Percentiles rank a stretch among this genome's conserved stretches.
Conservation (phyloP, 2,113 vertebrate species). For the Centrocercus urophasianus region DNA sequence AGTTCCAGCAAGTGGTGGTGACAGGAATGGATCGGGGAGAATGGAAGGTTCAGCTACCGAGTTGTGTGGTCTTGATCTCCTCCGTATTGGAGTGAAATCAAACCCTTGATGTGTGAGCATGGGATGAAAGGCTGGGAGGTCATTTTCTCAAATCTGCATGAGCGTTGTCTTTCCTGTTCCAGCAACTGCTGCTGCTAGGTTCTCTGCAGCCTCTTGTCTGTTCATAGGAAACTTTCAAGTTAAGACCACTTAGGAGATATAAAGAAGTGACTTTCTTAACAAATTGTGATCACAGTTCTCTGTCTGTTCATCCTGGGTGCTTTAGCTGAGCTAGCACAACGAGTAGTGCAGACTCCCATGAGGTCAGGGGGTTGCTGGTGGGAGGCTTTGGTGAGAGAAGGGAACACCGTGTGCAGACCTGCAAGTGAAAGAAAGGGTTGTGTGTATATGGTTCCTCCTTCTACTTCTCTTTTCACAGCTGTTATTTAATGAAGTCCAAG, state of each 20-base stretch:
- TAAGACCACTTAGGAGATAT: neutral
- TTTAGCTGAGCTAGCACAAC: neutral
- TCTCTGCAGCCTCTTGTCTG: neutral
- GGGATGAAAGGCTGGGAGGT: neutral
- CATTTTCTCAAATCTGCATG: neutral
- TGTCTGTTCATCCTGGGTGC: neutral
- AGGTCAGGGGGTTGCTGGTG: neutral
- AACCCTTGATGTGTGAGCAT: neutral
- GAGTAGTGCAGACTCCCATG: neutral
- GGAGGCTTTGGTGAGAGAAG: neutral
- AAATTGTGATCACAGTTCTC: neutral
- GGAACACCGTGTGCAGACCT: neutral
- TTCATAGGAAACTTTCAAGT: neutral
- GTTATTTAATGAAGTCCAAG: neutral
- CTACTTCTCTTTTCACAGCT: neutral
- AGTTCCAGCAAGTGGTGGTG: neutral
- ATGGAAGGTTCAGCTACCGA: neutral
- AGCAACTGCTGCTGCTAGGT: neutral
- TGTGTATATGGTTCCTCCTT: neutral
- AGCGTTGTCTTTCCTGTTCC: neutral
- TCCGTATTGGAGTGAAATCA: neutral
- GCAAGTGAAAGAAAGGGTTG: neutral
- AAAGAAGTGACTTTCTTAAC: neutral
- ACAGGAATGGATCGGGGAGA: neutral
- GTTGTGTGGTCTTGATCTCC: neutral